Percentiles rank a stretch among this genome's conserved stretches.
Evolutionary conservation across 2,113 vertebrate genomes (phyloP).

Genomic region (Atherinomorus stipes): DNA sequence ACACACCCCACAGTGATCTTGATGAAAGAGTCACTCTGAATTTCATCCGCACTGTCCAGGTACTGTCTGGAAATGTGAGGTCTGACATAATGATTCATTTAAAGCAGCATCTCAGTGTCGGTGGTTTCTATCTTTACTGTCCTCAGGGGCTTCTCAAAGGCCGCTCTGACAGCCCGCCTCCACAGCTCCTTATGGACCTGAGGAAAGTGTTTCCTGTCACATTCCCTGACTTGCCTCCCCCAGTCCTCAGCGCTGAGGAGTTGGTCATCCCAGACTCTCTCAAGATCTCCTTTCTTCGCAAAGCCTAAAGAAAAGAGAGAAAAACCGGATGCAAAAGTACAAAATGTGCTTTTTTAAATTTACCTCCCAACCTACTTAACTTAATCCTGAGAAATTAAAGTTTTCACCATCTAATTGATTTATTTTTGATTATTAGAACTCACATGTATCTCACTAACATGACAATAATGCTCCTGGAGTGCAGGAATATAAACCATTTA

Average conservation of each 20-base stretch:
- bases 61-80: constrained; percentile 15
- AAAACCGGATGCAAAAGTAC: constrained; percentile 3
- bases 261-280: constrained; percentile 80
- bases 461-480: not conserved
- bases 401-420: not conserved
- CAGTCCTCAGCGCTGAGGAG: constrained; percentile 60
- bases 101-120: not conserved
- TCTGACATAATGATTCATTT: not conserved
- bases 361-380: not conserved
- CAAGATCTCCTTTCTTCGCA: constrained; percentile 78
- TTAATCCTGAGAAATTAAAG: constrained; percentile 1
- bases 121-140: constrained; percentile 4
- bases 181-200: constrained; percentile 81
- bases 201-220: constrained; percentile 81
- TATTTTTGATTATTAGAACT: not conserved
- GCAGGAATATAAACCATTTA: not conserved
- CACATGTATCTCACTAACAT: too few species aligned
- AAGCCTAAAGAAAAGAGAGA: constrained; percentile 64
- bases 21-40: constrained; percentile 80
- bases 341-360: not conserved
- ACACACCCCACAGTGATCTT: constrained; percentile 78
- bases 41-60: constrained; percentile 83
- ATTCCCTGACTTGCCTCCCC: constrained; percentile 68
- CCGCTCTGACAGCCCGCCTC: constrained; percentile 53
- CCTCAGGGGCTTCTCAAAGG: constrained; percentile 78